Conservation (phyloP, 2,113 vertebrate species). For the Podiceps cristatus region DNA sequence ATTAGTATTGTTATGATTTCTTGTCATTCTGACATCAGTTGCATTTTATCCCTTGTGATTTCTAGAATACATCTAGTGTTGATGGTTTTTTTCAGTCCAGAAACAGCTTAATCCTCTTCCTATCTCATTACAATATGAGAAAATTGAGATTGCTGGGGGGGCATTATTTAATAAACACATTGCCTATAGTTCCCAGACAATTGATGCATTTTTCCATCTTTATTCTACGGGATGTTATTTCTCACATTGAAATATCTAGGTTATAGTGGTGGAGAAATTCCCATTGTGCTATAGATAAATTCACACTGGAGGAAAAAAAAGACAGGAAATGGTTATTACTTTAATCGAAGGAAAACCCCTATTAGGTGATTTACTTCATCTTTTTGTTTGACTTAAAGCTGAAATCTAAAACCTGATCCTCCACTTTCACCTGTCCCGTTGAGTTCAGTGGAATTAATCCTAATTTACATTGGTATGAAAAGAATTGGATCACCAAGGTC, state of each 20-base stretch:
- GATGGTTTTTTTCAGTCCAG: not conserved
- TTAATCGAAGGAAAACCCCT: not conserved
- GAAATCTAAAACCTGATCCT: not conserved
- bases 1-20: conserved; percentile 2
- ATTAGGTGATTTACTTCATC: not conserved
- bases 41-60: not conserved
- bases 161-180: not conserved
- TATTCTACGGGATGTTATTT: conserved; percentile 14
- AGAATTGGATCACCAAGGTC: not conserved
- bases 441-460: conserved; percentile 21
- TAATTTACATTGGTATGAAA: not conserved
- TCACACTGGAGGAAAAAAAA: not conserved
- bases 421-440: not conserved
- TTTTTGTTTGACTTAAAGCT: not conserved
- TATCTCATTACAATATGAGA: not conserved
- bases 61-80: not conserved
- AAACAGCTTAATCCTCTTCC: conserved; percentile 16
- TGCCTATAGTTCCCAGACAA: not conserved
- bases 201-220: not conserved
- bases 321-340: not conserved
- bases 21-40: not conserved
- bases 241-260: not conserved
- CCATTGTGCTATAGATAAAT: not conserved
- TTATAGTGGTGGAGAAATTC: not conserved
- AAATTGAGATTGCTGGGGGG: not conserved